Percentiles rank a stretch among this genome's conserved stretches.
These are phyloP conservation scores for Speoplatyrhinus poulsoni DNA, from an alignment of 2,113 vertebrate species.

Conservation along the genomic window DNA sequence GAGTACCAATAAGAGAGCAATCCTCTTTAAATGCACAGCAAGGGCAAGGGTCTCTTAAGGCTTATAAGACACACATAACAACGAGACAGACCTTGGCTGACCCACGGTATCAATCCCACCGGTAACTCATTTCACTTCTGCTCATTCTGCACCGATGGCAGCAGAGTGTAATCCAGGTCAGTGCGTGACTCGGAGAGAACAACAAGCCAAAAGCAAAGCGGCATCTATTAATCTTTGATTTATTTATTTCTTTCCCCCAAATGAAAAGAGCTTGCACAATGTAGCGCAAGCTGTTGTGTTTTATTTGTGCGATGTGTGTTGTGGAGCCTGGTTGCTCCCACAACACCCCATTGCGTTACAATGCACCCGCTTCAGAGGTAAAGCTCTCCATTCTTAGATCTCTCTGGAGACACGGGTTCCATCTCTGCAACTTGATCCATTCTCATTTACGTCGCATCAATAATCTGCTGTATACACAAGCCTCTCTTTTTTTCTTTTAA, in stretches of 20 bases:
- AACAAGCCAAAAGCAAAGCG: constrained; percentile 3
- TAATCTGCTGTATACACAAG: constrained; percentile 70
- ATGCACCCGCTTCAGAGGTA: constrained; percentile 36
- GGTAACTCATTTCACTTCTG: constrained; percentile 40
- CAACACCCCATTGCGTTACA: constrained; percentile 34
- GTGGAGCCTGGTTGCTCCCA: neutral
- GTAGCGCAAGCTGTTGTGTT: neutral
- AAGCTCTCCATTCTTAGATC: constrained; percentile 34
- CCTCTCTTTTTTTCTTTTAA: constrained; percentile 63
- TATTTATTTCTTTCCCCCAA: constrained; percentile 22
- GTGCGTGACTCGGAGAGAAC: constrained; percentile 16
- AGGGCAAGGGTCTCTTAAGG: neutral
- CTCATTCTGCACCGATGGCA: constrained; percentile 15
- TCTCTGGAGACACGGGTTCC: constrained; percentile 41
- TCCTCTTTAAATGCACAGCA: constrained; percentile 1
- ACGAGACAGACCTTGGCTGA: constrained; percentile 27
- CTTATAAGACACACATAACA: constrained; percentile 18
- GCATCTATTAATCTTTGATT: constrained; percentile 28
- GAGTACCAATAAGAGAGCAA: neutral
- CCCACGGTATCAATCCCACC: constrained; percentile 26
- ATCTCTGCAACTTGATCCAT: constrained; percentile 68
- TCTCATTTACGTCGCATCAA: constrained; percentile 63
- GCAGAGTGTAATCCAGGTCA: constrained; percentile 2
- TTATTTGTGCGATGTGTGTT: constrained; percentile 12
- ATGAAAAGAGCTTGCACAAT: constrained; percentile 15